Base-by-base conservation (phyloP, 1,140 invertebrate genomes). In the Melitaea cinxia region DNA sequence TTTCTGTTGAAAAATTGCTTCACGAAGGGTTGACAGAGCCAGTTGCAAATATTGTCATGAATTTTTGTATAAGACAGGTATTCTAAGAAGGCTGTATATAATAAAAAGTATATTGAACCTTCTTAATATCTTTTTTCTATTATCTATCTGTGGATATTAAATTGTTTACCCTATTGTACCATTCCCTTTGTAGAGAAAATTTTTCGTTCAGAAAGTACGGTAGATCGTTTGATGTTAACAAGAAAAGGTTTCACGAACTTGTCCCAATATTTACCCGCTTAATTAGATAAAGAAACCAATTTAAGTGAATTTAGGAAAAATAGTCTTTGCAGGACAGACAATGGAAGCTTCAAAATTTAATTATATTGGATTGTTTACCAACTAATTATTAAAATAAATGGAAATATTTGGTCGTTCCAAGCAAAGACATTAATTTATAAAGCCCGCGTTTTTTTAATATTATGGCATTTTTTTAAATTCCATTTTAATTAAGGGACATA, bases 251-350 rank as follows among this genome's bases (percentile, higher is more conserved):
- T 65, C 63, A 54, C 19, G 24, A 45, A 4, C 28, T 37, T 26
- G 54, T 47, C 2, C 35, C 35, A 59, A 65, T 65, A 59, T 65
- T 59, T 59, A 59, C 28, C 56, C 39, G 47, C 56, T 59, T 59
- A 57, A 66, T 65, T 65, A 50, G 45, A 57, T 52, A 52, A 53
- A 33, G 21, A 39, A 39, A 37, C 12, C 54, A 56, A 64, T 56
- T 65, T 61, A 45, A n/a, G 49, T 42, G 17, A 30, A 14, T n/a
- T 19, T 2, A 21, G 33, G 15, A 54, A 10, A 54, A 39, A 45
- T 42, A 28, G 17, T 53, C 47, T 62, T 37, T 47, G 7, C 4
- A 4, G 42, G 14, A 47, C 19, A 47, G 23, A 9, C 7, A 9
- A 12, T 19, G 42, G n/a, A 47, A 14, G 42, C 19, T 47, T 21